Evolutionary conservation across 2,888 invertebrate species (phyloP).

Genomic region (Coelogynopora nodosa): DNA sequence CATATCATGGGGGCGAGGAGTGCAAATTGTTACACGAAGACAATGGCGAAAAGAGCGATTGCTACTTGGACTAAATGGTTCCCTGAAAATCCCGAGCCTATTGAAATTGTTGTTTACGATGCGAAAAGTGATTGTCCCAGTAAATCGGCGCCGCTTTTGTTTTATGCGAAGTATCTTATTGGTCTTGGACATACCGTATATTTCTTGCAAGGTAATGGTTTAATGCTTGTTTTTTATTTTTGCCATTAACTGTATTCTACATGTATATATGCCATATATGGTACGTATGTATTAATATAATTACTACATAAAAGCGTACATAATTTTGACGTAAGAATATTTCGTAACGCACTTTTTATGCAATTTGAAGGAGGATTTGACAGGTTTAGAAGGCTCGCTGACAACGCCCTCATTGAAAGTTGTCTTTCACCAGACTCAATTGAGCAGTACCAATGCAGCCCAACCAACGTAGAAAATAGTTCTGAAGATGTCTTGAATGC

Average conservation of each 20-base stretch:
- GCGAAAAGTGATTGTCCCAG: background rate
- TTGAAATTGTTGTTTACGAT: background rate
- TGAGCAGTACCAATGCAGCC: constrained; percentile 31
- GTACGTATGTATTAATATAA: too few species aligned
- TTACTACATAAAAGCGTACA: too few species aligned
- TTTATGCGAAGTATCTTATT: background rate
- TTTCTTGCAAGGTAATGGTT: background rate
- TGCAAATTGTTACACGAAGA: constrained; percentile 36
- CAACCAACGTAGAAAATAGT: constrained; percentile 32
- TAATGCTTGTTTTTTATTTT: too few species aligned
- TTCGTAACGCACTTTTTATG: too few species aligned
- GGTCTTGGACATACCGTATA: constrained; percentile 11
- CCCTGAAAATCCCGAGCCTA: background rate
- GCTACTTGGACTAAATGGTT: constrained; percentile 33
- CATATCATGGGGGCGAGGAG: constrained; percentile 29
- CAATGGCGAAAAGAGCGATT: constrained; percentile 33
- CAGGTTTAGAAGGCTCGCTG: background rate
- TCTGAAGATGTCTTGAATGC: constrained; percentile 41
- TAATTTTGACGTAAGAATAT: too few species aligned
- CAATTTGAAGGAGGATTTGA: constrained; percentile 11
- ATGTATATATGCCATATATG: too few species aligned
- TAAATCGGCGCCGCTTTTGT: background rate
- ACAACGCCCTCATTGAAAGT: background rate
- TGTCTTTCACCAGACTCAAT: constrained; percentile 25
- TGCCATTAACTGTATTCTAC: too few species aligned